Conservation (phyloP, 2,888 invertebrate genomes). For the Aelia acuminata region DNA sequence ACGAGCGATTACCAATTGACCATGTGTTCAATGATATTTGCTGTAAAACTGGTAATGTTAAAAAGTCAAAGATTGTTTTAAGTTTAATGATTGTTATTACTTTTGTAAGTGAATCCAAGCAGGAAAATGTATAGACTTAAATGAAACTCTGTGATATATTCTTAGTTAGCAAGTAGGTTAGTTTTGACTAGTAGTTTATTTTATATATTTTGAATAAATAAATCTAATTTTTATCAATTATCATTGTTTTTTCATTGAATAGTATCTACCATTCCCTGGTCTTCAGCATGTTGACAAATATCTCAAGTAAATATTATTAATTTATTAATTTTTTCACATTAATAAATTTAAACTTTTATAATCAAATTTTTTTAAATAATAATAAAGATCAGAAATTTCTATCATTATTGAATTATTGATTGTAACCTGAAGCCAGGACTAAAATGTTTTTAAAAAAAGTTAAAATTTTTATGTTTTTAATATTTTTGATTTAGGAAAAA, state of each 20-base stretch:
- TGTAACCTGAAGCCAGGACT: too few relatives aligned
- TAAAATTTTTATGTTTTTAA: too few relatives aligned
- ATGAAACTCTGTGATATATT: slow-evolving; percentile 38
- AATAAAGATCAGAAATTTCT: too few relatives aligned
- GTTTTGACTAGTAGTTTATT: neutral
- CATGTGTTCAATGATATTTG: neutral
- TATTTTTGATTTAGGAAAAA: too few relatives aligned
- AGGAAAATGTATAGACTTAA: slow-evolving; percentile 21
- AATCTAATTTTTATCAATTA: neutral
- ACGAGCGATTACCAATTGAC: neutral
- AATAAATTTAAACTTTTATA: too few relatives aligned
- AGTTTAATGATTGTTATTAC: slow-evolving; percentile 7
- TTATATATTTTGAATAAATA: neutral
- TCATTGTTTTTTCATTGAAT: neutral
- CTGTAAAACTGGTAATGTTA: neutral
- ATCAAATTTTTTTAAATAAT: too few relatives aligned
- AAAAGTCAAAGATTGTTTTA: neutral
- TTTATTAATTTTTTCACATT: too few relatives aligned
- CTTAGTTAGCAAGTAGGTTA: neutral
- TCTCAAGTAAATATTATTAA: neutral
- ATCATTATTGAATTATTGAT: too few relatives aligned
- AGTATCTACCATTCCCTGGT: neutral
- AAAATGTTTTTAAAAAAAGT: too few relatives aligned
- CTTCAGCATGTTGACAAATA: neutral
- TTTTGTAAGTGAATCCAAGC: neutral